Conservation (phyloP, 30 jellyfish, hydroid and myxozoan genomes). For the Aurelia aurita complex sp. Pacific region DNA sequence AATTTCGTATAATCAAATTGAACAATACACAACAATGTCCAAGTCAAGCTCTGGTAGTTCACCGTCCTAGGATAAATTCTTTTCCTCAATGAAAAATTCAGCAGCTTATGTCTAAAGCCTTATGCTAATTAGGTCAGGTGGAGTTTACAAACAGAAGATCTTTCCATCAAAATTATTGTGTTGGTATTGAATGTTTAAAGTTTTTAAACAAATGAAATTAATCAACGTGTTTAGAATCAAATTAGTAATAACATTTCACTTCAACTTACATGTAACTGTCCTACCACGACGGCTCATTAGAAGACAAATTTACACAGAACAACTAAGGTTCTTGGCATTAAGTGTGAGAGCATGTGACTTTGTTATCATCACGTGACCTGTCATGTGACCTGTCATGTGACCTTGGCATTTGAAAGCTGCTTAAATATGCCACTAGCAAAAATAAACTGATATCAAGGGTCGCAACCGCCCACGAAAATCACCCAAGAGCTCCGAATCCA, state of each 20-base stretch:
- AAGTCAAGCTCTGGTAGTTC: too few species aligned
- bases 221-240: not conserved
- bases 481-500: too few species aligned
- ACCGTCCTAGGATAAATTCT: not conserved
- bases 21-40: too few species aligned
- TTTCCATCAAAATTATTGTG: too few species aligned
- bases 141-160: too few species aligned
- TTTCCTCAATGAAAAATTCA: not conserved
- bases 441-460: not conserved
- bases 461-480: too few species aligned
- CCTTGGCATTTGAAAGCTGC: slow-evolving; percentile 35
- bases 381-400: slow-evolving; percentile 15
- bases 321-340: not conserved
- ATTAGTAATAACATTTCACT: not conserved
- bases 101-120: not conserved
- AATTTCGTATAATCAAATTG: too few species aligned
- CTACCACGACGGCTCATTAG: not conserved
- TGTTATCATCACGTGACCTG: slow-evolving; percentile 49
- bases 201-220: too few species aligned
- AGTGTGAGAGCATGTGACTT: slow-evolving; percentile 33
- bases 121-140: too few species aligned
- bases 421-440: slow-evolving; percentile 15
- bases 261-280: not conserved
- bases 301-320: not conserved
- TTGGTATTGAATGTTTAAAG: too few species aligned